Conservation (phyloP, 2,797 vertebrate species). For the Parauchenoglanis ngamensis region DNA sequence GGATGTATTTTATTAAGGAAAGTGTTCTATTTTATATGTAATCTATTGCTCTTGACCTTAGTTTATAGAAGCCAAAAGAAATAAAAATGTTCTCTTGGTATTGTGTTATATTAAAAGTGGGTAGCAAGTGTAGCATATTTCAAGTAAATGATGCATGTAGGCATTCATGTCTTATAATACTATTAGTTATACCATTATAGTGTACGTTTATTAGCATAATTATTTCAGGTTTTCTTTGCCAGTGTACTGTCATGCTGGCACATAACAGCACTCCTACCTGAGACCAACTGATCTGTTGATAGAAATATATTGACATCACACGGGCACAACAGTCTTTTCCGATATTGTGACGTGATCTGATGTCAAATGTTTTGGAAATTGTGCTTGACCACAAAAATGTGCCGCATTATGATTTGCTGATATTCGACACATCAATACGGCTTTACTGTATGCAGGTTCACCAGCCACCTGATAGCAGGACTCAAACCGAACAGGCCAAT, state of each 20-base stretch:
- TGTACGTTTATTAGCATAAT: background rate
- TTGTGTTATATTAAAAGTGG: background rate
- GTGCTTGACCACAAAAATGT: background rate
- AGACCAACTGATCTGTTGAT: background rate
- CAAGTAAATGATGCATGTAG: background rate
- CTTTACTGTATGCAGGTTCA: slow-evolving; percentile 73
- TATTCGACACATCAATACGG: background rate
- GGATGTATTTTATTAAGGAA: background rate
- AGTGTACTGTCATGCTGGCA: background rate
- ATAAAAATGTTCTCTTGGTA: background rate
- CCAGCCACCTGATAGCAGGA: slow-evolving; percentile 80
- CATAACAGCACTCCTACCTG: background rate
- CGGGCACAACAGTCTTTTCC: background rate
- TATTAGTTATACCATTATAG: background rate
- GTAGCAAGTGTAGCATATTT: background rate
- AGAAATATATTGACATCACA: background rate
- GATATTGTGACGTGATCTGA: background rate
- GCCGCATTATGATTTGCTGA: background rate
- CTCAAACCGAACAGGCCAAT: slow-evolving; percentile 82
- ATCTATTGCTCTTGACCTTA: background rate
- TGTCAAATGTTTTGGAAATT: background rate
- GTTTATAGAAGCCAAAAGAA: background rate
- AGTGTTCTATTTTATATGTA: background rate
- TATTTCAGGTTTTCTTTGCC: background rate
- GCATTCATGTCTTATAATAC: background rate